These are phyloP conservation scores for Thelaira solivaga DNA, from an alignment of 2,888 invertebrate species.

Conservation along the genomic window DNA sequence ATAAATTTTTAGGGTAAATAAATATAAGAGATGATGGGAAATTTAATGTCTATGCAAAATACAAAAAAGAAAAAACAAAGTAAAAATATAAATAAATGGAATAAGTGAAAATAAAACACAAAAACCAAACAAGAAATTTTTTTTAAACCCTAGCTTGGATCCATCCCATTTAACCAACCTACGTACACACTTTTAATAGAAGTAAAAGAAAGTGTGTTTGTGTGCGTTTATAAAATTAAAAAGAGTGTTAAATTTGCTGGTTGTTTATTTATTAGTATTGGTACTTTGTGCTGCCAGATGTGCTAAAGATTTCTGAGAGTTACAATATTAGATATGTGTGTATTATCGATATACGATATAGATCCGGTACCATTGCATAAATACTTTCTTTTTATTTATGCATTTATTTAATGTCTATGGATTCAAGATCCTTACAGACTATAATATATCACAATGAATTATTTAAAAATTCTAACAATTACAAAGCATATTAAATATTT, in stretches of 20 bases:
- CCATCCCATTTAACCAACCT: conserved; percentile 23
- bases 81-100: conserved; percentile 14
- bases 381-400: too few species aligned
- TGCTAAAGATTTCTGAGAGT: too few species aligned
- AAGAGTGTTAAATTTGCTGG: conserved; percentile 35
- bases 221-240: too few species aligned
- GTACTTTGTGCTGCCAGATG: neutral
- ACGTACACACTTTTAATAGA: conserved; percentile 48
- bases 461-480: too few species aligned
- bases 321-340: too few species aligned
- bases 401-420: too few species aligned
- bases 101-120: conserved; percentile 22
- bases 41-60: conserved; percentile 41
- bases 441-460: too few species aligned
- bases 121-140: conserved; percentile 14
- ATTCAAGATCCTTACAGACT: too few species aligned
- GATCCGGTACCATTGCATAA: too few species aligned
- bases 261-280: conserved; percentile 16
- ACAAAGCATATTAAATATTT: too few species aligned
- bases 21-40: conserved; percentile 46
- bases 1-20: conserved; percentile 49
- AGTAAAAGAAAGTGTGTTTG: conserved; percentile 50
- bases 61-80: conserved; percentile 2
- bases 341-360: too few species aligned
- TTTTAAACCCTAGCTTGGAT: conserved; percentile 38